Base-by-base conservation (phyloP, 64 coral and sea anemone species). In the Stichodactyla mertensii region DNA sequence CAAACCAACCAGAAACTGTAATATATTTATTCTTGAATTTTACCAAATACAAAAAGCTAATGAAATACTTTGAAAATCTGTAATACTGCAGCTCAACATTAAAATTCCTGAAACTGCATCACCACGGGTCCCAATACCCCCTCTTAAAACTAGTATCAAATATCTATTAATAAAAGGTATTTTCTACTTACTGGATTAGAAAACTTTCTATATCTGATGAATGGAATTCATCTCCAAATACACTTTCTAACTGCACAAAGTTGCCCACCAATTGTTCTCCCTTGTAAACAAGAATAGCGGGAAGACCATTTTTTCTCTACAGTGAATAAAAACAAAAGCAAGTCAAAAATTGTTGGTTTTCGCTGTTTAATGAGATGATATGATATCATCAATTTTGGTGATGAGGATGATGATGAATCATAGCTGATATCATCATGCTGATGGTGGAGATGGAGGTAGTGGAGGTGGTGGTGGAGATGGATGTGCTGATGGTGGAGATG, bases 201-300 rank as follows among this genome's bases (percentile, higher is more conserved):
- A 94, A 98, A 83, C 92, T 92, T 58, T 98, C 92, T 60, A 98
- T 92, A 91, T 98, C 95, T 22, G 84, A 71, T 62, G 95, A 83
- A 94, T 89, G 84, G 59, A 98, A 98, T 67, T 98, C 89, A 55
- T 92, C 92, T 61, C 95, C 89, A 87, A 98, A 89, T 10, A 86
- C 86, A 52, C 86, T 79, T 78, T 91, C 87, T 56, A 98, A 74
- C 66, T 93, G 88, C 9, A 98, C 95, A 91, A 94, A 98, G 84
- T 98, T 98, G 3, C 95, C 95, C 87, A 98, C 88, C 15, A 94
- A 55, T 31, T 98, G 92, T 52, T 90, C 92, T 59, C 91, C 83
- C 86, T 89, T 93, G 61, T 98, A 98, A 51, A 89, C 95, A 61
- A 98, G 87, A 51, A 98, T 83, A 56, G 95, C 95, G 26, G 95